Evolutionary conservation across 2,888 invertebrate species (phyloP).

Genomic region (Furcula furcula): DNA sequence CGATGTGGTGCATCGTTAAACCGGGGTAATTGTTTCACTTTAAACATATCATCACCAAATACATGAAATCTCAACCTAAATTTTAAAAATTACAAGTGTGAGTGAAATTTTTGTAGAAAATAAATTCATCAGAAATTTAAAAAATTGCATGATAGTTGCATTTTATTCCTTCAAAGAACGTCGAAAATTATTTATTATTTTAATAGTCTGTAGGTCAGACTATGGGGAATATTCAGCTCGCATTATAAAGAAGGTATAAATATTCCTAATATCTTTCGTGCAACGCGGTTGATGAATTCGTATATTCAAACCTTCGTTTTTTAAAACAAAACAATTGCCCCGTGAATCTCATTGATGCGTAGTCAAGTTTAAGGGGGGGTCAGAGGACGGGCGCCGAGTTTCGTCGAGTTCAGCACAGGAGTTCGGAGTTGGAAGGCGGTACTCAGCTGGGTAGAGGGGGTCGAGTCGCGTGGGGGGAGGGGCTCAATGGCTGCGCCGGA

Average conservation of each 20-base stretch:
- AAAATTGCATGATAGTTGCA: no score
- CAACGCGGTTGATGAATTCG: slow-evolving; percentile 31
- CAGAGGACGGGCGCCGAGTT: slow-evolving; percentile 78
- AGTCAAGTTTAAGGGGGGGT: slow-evolving; percentile 57
- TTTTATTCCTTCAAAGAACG: no score
- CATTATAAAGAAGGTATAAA: no score
- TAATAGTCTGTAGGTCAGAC: no score
- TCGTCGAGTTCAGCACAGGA: slow-evolving; percentile 81
- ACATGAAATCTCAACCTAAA: slow-evolving; percentile 19
- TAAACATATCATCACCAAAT: slow-evolving; percentile 23
- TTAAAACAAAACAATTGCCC: slow-evolving; percentile 62
- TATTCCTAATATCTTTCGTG: slow-evolving; percentile 29
- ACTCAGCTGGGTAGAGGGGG: slow-evolving; percentile 81
- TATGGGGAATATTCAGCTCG: no score
- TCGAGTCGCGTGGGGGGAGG: slow-evolving; percentile 57
- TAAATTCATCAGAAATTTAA: no score
- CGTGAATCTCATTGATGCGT: slow-evolving; percentile 59
- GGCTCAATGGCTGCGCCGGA: slow-evolving; percentile 73
- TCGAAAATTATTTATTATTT: no score
- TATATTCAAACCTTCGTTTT: slow-evolving; percentile 34
- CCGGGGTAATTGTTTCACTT: slow-evolving; percentile 65
- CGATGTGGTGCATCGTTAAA: slow-evolving; percentile 52
- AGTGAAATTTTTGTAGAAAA: no score
- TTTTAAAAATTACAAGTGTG: no score
- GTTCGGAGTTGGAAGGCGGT: slow-evolving; percentile 82